Evolutionary conservation across 2,888 invertebrate genomes (phyloP), one percentile per base, ranked within the genome.

Genomic region (Eilema sororculum): DNA sequence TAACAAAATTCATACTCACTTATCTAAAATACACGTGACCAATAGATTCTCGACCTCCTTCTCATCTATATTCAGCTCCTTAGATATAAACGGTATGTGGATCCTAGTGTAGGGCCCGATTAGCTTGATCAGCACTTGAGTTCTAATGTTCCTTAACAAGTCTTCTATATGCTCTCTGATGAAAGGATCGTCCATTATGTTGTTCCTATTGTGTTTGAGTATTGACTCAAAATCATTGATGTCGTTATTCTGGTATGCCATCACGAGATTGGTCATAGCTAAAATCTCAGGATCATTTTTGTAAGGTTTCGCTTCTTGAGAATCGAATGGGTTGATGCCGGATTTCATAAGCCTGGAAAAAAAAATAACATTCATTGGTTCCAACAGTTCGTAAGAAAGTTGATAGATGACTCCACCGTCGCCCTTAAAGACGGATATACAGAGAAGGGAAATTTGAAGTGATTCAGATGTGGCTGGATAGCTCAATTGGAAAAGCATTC

Each of bases 131-230:
- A 99, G 96, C 76, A 99, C 99, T 96, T 99, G 98, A 4, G 99
- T 99, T 80, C 99, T 96, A 86, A 99, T 99, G 93, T 99, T 99
- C 71, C 99, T 96, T 68, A 99, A 94, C 72, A 99, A 95, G 95
- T 99, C 99, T 96, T 99, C 99, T 89, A 99, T 99, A 89, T 99
- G 99, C 91, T 99, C 99, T 80, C 99, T 84, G 75, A 99, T 99
- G 93, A 99, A 99, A 0, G 99, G 99, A 95, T 99, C 99, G 86
- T 99, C 99, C 99, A 99, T 99, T 75, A 99, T 99, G 89, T 99
- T 99, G 89, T 98, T 89, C 71, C 90, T 89, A 94, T 99, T 99
- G 87, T 98, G 98, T 87, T 98, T 98, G 73, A 99, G 95, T 85
- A 99, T 99, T 78, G 98, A 97, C 94, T 99, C 99, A 94, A 99